phyloP scores from a whole-genome alignment of 37 sponge, comb jelly and placozoan species.

The Theonella swinhoei region DNA sequence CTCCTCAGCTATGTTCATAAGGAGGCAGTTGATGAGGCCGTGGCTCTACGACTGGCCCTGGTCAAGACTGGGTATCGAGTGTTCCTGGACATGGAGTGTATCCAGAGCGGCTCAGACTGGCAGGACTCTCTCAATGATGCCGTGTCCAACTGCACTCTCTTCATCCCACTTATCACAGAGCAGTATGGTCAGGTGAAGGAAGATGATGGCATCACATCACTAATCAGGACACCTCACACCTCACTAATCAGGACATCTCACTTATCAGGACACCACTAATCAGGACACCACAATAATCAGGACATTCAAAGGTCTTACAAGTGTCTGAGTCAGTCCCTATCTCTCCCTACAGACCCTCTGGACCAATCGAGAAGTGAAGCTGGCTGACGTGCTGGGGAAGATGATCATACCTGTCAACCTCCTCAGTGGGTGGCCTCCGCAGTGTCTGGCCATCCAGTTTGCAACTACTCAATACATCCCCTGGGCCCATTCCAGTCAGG shows the following conservation, averaged over 20 bases:
- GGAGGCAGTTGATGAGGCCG: slow-evolving; percentile 61
- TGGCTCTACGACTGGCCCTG: slow-evolving; percentile 52
- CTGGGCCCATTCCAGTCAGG: neutral
- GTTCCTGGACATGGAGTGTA: slow-evolving; percentile 73
- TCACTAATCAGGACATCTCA: too few relatives aligned
- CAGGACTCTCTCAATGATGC: slow-evolving; percentile 82
- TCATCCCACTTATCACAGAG: slow-evolving; percentile 77
- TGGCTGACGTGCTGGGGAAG: slow-evolving; percentile 83
- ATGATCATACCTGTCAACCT: slow-evolving; percentile 81
- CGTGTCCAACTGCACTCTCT: slow-evolving; percentile 68
- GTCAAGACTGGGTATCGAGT: slow-evolving; percentile 60
- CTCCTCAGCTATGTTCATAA: slow-evolving; percentile 83
- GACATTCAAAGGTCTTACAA: too few relatives aligned
- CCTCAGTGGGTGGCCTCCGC: slow-evolving; percentile 68
- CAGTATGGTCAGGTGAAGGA: slow-evolving; percentile 58
- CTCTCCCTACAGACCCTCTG: slow-evolving; percentile 60
- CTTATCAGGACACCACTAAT: too few relatives aligned
- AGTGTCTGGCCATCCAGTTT: slow-evolving; percentile 94
- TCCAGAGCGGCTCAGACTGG: slow-evolving; percentile 76
- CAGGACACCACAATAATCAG: too few relatives aligned
- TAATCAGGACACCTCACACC: too few relatives aligned
- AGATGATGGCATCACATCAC: too few relatives aligned
- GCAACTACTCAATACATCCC: slow-evolving; percentile 79
- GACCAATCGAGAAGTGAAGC: slow-evolving; percentile 90
- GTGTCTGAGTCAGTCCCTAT: too few relatives aligned